Conservation (phyloP, 2,113 vertebrate genomes). For the Polyodon spathula region DNA sequence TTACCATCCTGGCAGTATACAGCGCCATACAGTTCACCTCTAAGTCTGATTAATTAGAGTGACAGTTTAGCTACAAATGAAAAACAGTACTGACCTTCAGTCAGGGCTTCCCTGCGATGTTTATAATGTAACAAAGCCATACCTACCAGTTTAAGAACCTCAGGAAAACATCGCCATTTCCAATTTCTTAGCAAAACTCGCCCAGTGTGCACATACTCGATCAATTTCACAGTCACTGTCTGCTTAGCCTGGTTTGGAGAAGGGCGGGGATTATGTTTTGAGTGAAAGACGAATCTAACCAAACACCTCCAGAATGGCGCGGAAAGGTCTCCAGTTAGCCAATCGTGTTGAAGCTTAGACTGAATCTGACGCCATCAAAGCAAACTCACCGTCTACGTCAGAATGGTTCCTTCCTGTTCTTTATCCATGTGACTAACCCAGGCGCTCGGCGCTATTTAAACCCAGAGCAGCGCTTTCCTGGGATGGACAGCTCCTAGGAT, state of each 20-base stretch:
- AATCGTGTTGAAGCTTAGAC: conserved; percentile 23
- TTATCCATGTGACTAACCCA: conserved; percentile 43
- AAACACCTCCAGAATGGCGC: too few relatives aligned
- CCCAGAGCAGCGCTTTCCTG: conserved; percentile 27
- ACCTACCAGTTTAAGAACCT: too few relatives aligned
- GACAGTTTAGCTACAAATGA: too few relatives aligned
- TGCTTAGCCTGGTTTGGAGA: conserved; percentile 15
- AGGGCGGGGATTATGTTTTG: conserved; percentile 3
- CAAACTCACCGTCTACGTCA: conserved; percentile 13
- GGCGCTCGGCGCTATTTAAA: conserved; percentile 51
- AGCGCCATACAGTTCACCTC: too few relatives aligned
- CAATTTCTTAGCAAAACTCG: too few relatives aligned
- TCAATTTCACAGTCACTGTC: conserved; percentile 9
- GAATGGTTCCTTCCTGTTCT: conserved; percentile 29
- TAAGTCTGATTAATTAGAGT: too few relatives aligned
- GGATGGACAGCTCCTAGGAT: conserved; percentile 35
- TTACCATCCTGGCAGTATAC: too few relatives aligned
- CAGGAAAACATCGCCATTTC: too few relatives aligned
- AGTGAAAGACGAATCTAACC: background rate
- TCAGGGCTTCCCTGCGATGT: too few relatives aligned
- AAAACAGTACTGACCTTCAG: too few relatives aligned
- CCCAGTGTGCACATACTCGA: too few relatives aligned
- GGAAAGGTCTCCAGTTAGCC: conserved; percentile 16
- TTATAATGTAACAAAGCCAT: too few relatives aligned
- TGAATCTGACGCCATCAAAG: conserved; percentile 17